phyloP scores from a whole-genome alignment of 1,140 invertebrate species.

The Drosophila pachea region DNA sequence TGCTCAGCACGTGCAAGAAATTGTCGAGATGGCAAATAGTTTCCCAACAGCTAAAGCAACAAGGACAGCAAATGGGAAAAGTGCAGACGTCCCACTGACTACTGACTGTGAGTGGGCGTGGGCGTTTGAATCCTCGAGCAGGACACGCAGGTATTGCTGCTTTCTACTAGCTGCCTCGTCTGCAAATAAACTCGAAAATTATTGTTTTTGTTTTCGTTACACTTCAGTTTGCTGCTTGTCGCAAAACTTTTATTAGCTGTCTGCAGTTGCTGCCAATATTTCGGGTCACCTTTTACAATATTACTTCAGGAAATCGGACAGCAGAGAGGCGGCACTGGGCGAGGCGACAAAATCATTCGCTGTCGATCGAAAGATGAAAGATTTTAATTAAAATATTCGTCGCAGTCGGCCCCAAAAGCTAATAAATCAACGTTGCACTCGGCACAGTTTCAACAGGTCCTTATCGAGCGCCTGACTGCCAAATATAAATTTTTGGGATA shows the following conservation, averaged over 20 bases:
- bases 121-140: not conserved
- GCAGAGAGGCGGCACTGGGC: not conserved
- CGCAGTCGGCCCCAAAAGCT: slow-evolving; percentile 21
- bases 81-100: slow-evolving; percentile 71
- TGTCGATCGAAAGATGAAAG: slow-evolving; percentile 45
- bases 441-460: slow-evolving; percentile 66
- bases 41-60: slow-evolving; percentile 58
- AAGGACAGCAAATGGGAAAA: slow-evolving; percentile 66
- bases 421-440: slow-evolving; percentile 65
- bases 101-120: slow-evolving; percentile 25
- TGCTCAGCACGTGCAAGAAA: slow-evolving; percentile 74
- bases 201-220: slow-evolving; percentile 77
- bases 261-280: slow-evolving; percentile 71
- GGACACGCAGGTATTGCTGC: slow-evolving; percentile 4
- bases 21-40: slow-evolving; percentile 77
- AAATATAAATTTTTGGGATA: slow-evolving; percentile 19
- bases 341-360: not conserved
- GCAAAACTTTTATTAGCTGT: slow-evolving; percentile 77
- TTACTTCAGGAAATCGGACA: slow-evolving; percentile 59
- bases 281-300: slow-evolving; percentile 54
- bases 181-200: slow-evolving; percentile 66
- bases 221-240: slow-evolving; percentile 66
- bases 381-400: slow-evolving; percentile 75
- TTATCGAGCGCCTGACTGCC: slow-evolving; percentile 50
- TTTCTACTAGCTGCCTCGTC: slow-evolving; percentile 15